Conservation (phyloP, 2,797 vertebrate species). For the Eutrigla gurnardus region DNA sequence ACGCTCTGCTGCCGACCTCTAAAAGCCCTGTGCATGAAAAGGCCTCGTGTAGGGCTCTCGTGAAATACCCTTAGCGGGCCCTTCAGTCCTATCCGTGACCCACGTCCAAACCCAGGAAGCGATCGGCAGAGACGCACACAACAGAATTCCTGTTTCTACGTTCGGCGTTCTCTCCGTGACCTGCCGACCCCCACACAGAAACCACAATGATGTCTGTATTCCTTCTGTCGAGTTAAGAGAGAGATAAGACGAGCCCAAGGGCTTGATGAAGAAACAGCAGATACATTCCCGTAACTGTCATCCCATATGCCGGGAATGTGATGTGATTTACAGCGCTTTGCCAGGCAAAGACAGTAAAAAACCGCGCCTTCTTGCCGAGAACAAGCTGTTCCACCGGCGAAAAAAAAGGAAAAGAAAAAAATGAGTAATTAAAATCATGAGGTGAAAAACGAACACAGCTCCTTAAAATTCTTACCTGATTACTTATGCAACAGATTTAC, state of each 20-base stretch:
- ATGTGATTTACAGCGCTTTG: conserved; percentile 46
- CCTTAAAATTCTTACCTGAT: conserved; percentile 32
- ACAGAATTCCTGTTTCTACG: conserved; percentile 33
- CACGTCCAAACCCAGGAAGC: conserved; percentile 38
- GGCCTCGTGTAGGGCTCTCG: conserved; percentile 9
- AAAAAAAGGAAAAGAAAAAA: neutral
- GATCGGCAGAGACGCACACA: conserved; percentile 37
- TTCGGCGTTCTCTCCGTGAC: conserved; percentile 46
- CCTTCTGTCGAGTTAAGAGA: conserved; percentile 41
- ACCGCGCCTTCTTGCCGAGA: conserved; percentile 46
- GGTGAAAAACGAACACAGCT: conserved; percentile 38
- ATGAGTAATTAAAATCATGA: conserved; percentile 47
- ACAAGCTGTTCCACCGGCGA: conserved; percentile 40
- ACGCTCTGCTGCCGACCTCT: conserved; percentile 15
- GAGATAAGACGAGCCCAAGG: conserved; percentile 41
- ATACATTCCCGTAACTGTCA: conserved; percentile 54
- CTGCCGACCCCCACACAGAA: conserved; percentile 36
- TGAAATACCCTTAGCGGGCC: conserved; percentile 15
- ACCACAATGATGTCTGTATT: conserved; percentile 45
- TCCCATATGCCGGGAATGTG: conserved; percentile 50
- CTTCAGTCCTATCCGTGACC: conserved; percentile 38
- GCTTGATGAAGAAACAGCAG: conserved; percentile 56
- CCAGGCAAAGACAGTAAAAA: conserved; percentile 36
- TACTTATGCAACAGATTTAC: conserved; percentile 46
- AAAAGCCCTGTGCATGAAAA: conserved; percentile 11